A percentile compares a stretch with the other conserved stretches of the same genome.
Conservation (phyloP, 2,113 vertebrate genomes). For the Mesitornis unicolor region DNA sequence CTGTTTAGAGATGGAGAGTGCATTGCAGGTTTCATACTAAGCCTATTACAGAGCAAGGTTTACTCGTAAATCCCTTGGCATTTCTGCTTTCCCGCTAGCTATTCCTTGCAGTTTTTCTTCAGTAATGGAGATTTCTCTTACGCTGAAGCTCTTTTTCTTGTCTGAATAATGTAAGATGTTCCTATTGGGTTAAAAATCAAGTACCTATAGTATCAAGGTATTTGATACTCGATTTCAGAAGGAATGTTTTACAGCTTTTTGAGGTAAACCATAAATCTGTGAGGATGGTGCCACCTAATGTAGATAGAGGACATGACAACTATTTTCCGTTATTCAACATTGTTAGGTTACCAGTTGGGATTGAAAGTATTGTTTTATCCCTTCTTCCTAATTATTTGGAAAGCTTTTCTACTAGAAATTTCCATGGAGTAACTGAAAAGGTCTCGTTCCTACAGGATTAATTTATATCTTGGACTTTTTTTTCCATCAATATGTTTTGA, state of each 20-base stretch:
- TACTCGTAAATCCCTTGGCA: background rate
- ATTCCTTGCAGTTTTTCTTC: background rate
- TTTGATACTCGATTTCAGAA: background rate
- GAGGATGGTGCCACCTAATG: conserved; percentile 72
- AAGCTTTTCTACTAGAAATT: background rate
- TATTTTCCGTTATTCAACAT: background rate
- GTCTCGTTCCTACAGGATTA: background rate
- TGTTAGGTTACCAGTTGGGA: background rate
- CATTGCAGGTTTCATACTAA: background rate
- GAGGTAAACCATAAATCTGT: background rate
- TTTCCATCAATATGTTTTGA: background rate
- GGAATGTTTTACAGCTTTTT: background rate
- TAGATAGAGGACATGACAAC: background rate
- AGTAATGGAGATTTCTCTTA: background rate
- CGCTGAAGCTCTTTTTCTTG: background rate
- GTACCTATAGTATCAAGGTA: background rate
- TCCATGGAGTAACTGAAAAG: background rate
- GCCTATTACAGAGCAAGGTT: background rate
- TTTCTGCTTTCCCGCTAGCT: background rate
- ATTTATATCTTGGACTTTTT: background rate
- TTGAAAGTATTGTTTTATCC: background rate
- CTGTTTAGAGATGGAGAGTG: background rate
- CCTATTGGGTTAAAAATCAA: background rate
- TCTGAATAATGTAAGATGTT: background rate
- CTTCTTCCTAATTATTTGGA: background rate